A percentile compares a stretch with the other conserved stretches of the same genome.
Evolutionary conservation across 2,113 vertebrate genomes (phyloP).

Genomic region (Egretta garzetta): DNA sequence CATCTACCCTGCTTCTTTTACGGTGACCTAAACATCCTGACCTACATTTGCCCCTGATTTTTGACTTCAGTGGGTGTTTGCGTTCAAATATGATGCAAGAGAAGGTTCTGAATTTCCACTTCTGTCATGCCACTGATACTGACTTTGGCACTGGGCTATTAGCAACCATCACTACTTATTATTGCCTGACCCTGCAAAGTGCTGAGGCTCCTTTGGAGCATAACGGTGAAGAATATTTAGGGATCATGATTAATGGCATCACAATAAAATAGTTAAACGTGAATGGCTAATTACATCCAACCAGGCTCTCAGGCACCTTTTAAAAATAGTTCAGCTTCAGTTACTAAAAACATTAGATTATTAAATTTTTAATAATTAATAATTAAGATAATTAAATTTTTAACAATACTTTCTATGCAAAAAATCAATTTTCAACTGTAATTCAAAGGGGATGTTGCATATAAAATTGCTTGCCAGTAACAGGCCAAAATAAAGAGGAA

Average conservation of each 20-base stretch:
- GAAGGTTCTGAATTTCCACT: background rate
- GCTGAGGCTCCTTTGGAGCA: background rate
- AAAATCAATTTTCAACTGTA: background rate
- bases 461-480: background rate
- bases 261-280: conserved; percentile 46
- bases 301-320: background rate
- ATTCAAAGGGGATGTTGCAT: background rate
- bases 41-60: background rate
- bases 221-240: background rate
- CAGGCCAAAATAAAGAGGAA: background rate
- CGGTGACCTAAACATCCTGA: background rate
- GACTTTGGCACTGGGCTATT: background rate
- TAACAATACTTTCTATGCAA: background rate
- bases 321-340: background rate
- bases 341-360: background rate
- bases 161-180: background rate
- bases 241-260: background rate
- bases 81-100: background rate
- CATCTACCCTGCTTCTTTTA: background rate
- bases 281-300: background rate
- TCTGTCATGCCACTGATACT: background rate
- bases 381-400: no score
- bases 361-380: no score
- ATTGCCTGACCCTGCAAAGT: background rate
- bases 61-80: background rate